These are phyloP conservation scores for Tachysurus vachellii DNA, from an alignment of 2,113 vertebrate genomes.

Conservation along the genomic window DNA sequence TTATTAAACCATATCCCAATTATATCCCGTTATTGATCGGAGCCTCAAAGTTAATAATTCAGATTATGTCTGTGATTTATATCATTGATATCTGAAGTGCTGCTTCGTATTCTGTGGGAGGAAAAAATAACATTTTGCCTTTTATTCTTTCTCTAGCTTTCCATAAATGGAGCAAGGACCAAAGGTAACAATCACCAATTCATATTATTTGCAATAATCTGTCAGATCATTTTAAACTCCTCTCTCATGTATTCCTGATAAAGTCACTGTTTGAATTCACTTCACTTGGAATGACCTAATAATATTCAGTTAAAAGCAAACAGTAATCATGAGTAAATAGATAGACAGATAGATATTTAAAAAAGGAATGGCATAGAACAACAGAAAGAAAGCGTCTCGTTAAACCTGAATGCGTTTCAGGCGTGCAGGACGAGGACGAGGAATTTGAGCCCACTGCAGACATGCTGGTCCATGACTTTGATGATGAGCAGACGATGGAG, in stretches of 20 bases:
- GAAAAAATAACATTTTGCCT: background rate
- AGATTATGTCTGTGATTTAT: background rate
- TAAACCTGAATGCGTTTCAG: constrained; percentile 80
- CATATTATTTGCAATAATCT: background rate
- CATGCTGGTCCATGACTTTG: constrained; percentile 98
- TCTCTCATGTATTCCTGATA: constrained; percentile 26
- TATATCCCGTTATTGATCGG: no score
- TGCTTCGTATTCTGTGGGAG: background rate
- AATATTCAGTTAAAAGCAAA: background rate
- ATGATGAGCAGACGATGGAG: constrained; percentile 95
- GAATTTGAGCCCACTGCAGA: constrained; percentile 97
- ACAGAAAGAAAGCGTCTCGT: constrained; percentile 54
- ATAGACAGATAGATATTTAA: background rate
- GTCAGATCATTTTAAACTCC: background rate
- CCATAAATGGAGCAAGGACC: constrained; percentile 23
- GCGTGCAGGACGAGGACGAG: constrained; percentile 85
- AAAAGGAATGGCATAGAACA: background rate
- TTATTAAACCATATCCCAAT: no score
- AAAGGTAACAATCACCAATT: constrained; percentile 35
- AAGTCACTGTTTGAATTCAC: background rate
- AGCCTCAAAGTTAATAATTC: background rate
- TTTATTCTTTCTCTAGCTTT: constrained; percentile 35
- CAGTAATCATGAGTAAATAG: no score
- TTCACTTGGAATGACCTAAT: background rate
- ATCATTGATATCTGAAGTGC: background rate